Percentiles rank a stretch among this genome's conserved stretches.
Conservation (phyloP, 2,113 vertebrate species). For the Ovibos moschatus region DNA sequence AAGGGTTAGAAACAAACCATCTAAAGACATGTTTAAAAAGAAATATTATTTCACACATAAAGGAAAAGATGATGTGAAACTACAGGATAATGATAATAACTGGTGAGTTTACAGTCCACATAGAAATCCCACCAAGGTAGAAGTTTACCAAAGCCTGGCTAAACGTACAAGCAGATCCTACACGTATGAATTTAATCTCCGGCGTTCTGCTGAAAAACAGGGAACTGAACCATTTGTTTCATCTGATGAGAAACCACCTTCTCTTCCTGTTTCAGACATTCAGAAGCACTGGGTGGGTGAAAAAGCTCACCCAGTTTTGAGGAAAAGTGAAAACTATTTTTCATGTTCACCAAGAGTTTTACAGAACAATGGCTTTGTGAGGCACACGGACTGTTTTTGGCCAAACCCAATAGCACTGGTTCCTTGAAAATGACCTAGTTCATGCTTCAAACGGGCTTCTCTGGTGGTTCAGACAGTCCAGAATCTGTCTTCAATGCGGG, state of each 20-base stretch:
- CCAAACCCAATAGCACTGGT: fast-evolving
- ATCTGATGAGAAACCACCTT: background rate
- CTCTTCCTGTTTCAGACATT: background rate
- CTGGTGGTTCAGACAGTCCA: background rate
- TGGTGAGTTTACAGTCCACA: fast-evolving
- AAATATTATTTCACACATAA: no score
- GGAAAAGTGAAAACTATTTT: background rate
- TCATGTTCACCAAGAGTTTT: background rate
- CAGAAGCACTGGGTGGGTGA: background rate
- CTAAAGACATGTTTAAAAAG: background rate
- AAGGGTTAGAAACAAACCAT: background rate
- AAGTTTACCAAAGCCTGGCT: background rate
- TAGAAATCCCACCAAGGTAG: no score
- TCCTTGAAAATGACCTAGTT: background rate
- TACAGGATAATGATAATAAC: background rate
- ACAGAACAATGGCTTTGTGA: background rate
- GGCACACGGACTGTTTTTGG: background rate
- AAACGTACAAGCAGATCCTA: no score
- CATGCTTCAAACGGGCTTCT: background rate
- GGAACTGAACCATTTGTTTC: background rate
- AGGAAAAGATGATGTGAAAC: no score
- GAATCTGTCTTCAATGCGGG: background rate
- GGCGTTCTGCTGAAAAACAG: no score
- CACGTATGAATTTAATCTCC: fast-evolving
- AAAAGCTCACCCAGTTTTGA: background rate